phyloP scores from a whole-genome alignment of 2,888 invertebrate genomes.

The Megaustenia siamemsis region DNA sequence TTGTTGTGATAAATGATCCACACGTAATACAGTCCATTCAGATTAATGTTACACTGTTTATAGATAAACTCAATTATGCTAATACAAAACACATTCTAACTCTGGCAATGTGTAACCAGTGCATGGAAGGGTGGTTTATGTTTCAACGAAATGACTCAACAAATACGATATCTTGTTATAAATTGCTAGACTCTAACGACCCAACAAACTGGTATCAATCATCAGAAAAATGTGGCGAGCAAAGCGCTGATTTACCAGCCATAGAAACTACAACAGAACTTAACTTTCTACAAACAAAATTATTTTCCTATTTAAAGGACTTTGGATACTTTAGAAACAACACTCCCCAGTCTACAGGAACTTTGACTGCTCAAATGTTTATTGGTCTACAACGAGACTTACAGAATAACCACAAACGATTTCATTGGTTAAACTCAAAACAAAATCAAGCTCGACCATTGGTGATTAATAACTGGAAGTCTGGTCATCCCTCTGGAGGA shows the following conservation, averaged over 20 bases:
- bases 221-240: neutral
- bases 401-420: neutral
- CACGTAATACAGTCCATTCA: neutral
- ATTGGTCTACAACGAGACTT: neutral
- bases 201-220: neutral
- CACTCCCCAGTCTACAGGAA: neutral
- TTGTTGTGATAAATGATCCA: neutral
- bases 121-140: neutral
- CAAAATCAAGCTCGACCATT: neutral
- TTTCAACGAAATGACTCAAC: neutral
- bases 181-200: neutral
- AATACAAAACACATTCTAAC: neutral
- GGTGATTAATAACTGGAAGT: neutral
- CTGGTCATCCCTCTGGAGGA: neutral
- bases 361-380: neutral
- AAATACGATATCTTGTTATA: neutral
- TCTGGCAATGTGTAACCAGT: neutral
- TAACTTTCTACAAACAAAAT: neutral
- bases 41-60: neutral
- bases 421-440: neutral
- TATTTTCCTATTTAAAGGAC: neutral
- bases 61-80: neutral
- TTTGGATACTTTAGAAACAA: neutral
- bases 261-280: neutral
- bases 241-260: neutral